A percentile compares a stretch with the other conserved stretches of the same genome.
Evolutionary conservation across 2,888 invertebrate species (phyloP).

Genomic region (Heteropelma amictum): DNA sequence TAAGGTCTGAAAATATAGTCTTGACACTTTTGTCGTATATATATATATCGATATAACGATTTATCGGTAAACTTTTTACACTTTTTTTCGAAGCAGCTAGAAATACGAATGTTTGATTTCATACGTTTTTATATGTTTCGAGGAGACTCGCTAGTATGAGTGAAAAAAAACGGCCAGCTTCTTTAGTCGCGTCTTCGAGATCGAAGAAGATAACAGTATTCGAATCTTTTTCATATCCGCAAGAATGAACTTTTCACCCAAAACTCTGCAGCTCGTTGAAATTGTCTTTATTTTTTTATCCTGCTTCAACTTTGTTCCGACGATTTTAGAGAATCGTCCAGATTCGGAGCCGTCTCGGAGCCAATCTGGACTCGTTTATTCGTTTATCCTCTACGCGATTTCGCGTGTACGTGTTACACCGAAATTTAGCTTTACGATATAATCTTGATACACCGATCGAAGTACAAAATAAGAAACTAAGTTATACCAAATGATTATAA

Average conservation of each 20-base stretch:
- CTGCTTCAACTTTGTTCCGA: neutral
- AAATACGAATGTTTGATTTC: slow-evolving; percentile 15
- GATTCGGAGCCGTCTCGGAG: neutral
- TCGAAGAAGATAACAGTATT: no score
- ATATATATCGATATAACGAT: slow-evolving; percentile 19
- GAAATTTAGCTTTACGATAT: slow-evolving; percentile 43
- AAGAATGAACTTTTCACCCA: neutral
- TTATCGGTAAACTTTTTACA: slow-evolving; percentile 38
- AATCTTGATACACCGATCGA: slow-evolving; percentile 19
- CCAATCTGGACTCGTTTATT: neutral
- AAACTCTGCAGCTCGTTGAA: neutral
- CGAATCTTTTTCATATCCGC: no score
- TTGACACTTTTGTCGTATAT: slow-evolving; percentile 25
- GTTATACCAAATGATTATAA: slow-evolving; percentile 48
- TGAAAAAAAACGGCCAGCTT: slow-evolving; percentile 15
- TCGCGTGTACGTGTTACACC: neutral
- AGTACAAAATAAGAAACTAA: slow-evolving; percentile 50
- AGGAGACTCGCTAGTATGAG: neutral
- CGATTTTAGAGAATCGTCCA: slow-evolving; percentile 4
- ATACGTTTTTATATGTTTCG: neutral
- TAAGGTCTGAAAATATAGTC: slow-evolving; percentile 24
- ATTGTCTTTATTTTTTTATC: slow-evolving; percentile 1
- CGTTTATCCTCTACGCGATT: neutral
- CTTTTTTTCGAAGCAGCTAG: slow-evolving; percentile 14
- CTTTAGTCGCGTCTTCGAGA: neutral